Evolutionary conservation across 2,113 vertebrate genomes (phyloP), one percentile per base, ranked within the genome.

Genomic region (Aspidoscelis tigris): DNA sequence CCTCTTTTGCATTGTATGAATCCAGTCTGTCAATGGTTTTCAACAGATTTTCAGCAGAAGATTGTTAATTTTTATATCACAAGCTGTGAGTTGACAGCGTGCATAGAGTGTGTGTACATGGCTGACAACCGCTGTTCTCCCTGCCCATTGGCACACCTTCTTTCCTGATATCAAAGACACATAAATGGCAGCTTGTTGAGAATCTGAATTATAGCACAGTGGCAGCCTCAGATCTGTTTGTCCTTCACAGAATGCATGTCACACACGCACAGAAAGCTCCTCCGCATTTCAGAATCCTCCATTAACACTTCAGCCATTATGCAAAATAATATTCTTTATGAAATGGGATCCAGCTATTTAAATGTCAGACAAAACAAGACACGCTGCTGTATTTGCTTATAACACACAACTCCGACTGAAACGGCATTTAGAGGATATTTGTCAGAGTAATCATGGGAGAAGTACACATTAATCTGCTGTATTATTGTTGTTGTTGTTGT

Each of bases 271-370:
- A 50, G 43, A n/a, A 70, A 89, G 58, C 47, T 71, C 24, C 85
- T 91, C 85, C 87, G 86, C 93, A 12, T 22, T 82, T 50, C 82
- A 4, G 68, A 84, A 44, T 75, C 87, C 86, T 93, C 86, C 71
- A 82, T 81, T 84, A 79, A 8, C 43, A 78, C 80, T 90, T 89
- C 80, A 88, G 58, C 77, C 39, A 44, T 87, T 43, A 87, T 73
- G 91, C 39, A 84, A 91, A 76, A 90, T 88, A 84, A 86, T 66
- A 90, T 86, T 88, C 86, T 91, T 84, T 86, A 87, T 76, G 78
- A 85, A 94, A 93, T 79, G 83, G 86, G 78, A 89, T 87, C 82
- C 53, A 91, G 89, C 83, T 81, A 88, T 74, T 88, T 87, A 86
- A 89, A 88, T 85, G 77, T 90, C 89, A 92, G 89, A 93, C 75